Evolutionary conservation across 2,113 vertebrate genomes (phyloP).

Genomic region (Ivindomyrus marchei): DNA sequence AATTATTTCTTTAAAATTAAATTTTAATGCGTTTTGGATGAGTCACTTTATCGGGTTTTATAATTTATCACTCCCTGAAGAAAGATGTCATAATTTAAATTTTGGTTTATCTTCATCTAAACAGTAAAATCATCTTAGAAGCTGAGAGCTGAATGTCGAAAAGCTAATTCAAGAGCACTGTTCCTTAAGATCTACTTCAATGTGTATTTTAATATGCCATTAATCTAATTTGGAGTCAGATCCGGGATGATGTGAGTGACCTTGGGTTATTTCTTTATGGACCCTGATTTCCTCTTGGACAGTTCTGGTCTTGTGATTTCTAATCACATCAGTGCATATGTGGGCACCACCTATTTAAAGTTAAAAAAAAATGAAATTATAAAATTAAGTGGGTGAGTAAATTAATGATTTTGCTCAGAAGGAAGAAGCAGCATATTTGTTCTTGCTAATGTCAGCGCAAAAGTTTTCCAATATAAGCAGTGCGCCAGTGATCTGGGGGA

Average conservation of each 20-base stretch:
- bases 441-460: background rate
- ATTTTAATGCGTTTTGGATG: background rate
- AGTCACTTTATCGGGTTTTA: background rate
- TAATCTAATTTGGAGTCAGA: background rate
- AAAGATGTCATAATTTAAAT: background rate
- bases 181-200: background rate
- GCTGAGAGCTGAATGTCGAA: background rate
- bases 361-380: background rate
- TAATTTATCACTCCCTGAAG: background rate
- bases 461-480: background rate
- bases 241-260: background rate
- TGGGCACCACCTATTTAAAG: background rate
- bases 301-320: background rate
- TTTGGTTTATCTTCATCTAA: background rate
- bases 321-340: background rate
- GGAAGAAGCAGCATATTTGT: background rate
- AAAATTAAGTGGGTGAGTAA: background rate
- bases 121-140: background rate
- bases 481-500: background rate
- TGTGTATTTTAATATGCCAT: background rate
- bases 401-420: background rate
- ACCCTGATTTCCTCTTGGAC: background rate
- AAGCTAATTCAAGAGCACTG: background rate
- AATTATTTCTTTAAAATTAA: background rate
- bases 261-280: background rate